Evolutionary conservation across 2,888 invertebrate species (phyloP).

Genomic region (Catocala fraxini): DNA sequence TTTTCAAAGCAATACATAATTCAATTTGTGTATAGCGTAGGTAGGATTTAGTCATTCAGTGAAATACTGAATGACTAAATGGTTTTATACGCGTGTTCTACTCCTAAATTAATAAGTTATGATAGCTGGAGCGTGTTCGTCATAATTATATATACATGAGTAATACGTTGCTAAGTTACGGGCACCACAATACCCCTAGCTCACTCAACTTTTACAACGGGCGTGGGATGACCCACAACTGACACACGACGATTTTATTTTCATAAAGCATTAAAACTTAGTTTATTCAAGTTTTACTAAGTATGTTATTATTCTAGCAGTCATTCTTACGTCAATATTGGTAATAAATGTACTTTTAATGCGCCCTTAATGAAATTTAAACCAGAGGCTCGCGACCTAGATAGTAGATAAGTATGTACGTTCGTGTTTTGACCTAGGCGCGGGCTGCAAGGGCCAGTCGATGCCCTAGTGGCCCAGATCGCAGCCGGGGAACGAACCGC

Average conservation of each 20-base stretch:
- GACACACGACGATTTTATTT: slow-evolving; percentile 1
- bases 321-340: background rate
- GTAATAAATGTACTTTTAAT: slow-evolving; percentile 27
- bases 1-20: background rate
- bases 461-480: slow-evolving; percentile 81
- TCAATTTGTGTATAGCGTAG: slow-evolving; percentile 5
- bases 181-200: slow-evolving; percentile 11
- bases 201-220: slow-evolving; percentile 4
- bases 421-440: slow-evolving; percentile 65
- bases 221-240: slow-evolving; percentile 6
- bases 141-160: slow-evolving; percentile 10
- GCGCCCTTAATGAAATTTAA: slow-evolving; percentile 30
- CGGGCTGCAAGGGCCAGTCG: slow-evolving; percentile 67
- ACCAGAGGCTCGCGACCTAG: slow-evolving; percentile 63
- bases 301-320: slow-evolving; percentile 3
- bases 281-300: background rate
- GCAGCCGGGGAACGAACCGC: slow-evolving; percentile 55
- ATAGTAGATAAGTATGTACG: slow-evolving; percentile 59
- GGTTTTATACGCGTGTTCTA: background rate
- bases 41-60: background rate
- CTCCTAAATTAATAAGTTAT: slow-evolving; percentile 2
- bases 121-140: too few species aligned
- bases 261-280: background rate
- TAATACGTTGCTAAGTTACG: slow-evolving; percentile 42
- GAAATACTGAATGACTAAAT: background rate